A percentile compares a stretch with the other conserved stretches of the same genome.
phyloP scores from a whole-genome alignment of 2,888 invertebrate species.

The Galeopsomyia nigrocyanea region DNA sequence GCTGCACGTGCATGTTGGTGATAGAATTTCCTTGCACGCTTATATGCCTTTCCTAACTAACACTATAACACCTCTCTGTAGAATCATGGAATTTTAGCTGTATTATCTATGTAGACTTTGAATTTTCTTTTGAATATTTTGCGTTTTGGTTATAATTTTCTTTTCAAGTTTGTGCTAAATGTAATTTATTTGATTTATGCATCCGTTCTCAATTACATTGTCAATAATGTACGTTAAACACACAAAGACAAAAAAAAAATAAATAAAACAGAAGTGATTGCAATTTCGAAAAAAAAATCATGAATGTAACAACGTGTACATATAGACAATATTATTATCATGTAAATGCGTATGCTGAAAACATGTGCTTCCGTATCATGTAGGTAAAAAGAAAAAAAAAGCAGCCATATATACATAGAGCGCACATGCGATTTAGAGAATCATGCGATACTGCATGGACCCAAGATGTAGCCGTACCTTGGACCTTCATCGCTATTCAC shows the following conservation, averaged over 20 bases:
- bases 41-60: background rate
- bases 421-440: background rate
- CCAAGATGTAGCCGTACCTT: slow-evolving; percentile 11
- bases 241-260: background rate
- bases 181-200: too few species aligned
- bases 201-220: too few species aligned
- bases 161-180: too few species aligned
- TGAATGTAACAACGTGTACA: too few species aligned
- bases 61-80: background rate
- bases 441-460: slow-evolving; percentile 24
- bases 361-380: slow-evolving; percentile 2
- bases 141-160: background rate
- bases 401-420: background rate
- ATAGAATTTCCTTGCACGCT: background rate
- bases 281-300: too few species aligned
- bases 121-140: background rate
- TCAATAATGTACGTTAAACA: background rate
- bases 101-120: too few species aligned
- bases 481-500: background rate
- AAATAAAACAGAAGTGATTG: too few species aligned
- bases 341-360: background rate
- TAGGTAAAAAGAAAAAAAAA: background rate
- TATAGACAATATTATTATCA: too few species aligned
- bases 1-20: slow-evolving; percentile 52
- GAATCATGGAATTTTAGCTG: slow-evolving; percentile 1